A percentile compares a stretch with the other conserved stretches of the same genome.
phyloP scores from a whole-genome alignment of 2,113 vertebrate genomes.

The Paedocypris sp. region DNA sequence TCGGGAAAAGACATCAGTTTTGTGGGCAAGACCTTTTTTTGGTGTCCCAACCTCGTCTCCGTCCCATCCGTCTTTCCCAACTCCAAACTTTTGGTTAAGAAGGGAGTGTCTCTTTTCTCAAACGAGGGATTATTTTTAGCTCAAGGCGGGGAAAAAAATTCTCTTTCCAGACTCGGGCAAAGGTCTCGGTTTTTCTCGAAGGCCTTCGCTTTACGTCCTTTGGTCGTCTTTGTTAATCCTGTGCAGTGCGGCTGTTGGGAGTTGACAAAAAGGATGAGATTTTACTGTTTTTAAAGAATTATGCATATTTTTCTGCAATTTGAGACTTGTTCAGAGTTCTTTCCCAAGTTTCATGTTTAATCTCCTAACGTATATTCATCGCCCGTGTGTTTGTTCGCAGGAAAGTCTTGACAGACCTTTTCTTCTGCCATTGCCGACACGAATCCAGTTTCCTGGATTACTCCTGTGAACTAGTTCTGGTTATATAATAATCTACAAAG shows the following conservation, averaged over 20 bases:
- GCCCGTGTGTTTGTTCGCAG: slow-evolving; percentile 22
- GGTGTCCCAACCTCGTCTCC: not conserved
- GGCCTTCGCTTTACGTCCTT: not conserved
- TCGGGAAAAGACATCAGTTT: not conserved
- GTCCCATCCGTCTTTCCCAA: not conserved
- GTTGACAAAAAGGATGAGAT: not conserved
- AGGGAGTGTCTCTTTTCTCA: not conserved
- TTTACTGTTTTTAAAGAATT: no score
- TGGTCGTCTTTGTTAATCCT: not conserved
- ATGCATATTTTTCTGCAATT: no score
- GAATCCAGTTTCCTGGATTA: no score
- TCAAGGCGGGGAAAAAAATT: slow-evolving; percentile 10
- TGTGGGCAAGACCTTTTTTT: not conserved
- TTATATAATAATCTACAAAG: no score
- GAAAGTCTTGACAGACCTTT: not conserved
- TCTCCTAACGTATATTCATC: slow-evolving; percentile 23
- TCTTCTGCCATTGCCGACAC: slow-evolving; percentile 23
- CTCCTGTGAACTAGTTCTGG: no score
- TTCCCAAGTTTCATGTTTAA: slow-evolving; percentile 41
- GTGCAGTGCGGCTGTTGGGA: no score
- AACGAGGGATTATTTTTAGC: slow-evolving; percentile 11
- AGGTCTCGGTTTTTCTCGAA: not conserved
- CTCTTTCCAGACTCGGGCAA: not conserved
- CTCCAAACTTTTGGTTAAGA: not conserved
- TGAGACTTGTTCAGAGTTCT: no score